Evolutionary conservation across 2,113 vertebrate species (phyloP).

Genomic region (Paratilapia polleni): DNA sequence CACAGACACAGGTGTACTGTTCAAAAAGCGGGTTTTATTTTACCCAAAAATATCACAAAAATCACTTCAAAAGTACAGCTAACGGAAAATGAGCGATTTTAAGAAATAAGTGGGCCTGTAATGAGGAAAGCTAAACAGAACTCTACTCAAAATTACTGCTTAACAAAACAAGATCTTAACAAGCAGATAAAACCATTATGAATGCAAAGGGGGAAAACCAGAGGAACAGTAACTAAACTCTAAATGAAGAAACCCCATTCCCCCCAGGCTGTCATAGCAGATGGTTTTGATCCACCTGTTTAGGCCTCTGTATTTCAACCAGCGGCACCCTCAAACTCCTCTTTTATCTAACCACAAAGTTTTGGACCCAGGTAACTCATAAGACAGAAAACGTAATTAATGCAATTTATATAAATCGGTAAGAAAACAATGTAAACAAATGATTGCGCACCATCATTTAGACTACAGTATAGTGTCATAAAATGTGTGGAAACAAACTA

Average conservation of each 20-base stretch:
- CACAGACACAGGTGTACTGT: neutral
- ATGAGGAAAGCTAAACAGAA: neutral
- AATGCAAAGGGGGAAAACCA: neutral
- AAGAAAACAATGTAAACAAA: neutral
- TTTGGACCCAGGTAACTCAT: neutral
- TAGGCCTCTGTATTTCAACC: neutral
- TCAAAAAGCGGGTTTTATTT: neutral
- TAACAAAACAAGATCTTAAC: neutral
- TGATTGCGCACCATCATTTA: neutral
- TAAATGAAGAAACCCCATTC: neutral
- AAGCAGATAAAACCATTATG: neutral
- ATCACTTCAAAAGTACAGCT: neutral
- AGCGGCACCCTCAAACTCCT: neutral
- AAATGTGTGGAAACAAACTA: neutral
- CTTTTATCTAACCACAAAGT: neutral
- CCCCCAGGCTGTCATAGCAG: neutral
- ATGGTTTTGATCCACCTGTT: neutral
- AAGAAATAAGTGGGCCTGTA: neutral
- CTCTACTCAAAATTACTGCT: neutral
- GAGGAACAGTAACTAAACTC: neutral
- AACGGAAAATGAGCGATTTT: neutral
- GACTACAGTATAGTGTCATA: neutral
- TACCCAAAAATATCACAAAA: neutral
- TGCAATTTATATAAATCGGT: neutral
- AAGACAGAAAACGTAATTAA: neutral